Percentiles rank a stretch among this genome's conserved stretches.
phyloP scores from a whole-genome alignment of 53 echinoderm and acorn worm genomes.

The Henricia sp. region DNA sequence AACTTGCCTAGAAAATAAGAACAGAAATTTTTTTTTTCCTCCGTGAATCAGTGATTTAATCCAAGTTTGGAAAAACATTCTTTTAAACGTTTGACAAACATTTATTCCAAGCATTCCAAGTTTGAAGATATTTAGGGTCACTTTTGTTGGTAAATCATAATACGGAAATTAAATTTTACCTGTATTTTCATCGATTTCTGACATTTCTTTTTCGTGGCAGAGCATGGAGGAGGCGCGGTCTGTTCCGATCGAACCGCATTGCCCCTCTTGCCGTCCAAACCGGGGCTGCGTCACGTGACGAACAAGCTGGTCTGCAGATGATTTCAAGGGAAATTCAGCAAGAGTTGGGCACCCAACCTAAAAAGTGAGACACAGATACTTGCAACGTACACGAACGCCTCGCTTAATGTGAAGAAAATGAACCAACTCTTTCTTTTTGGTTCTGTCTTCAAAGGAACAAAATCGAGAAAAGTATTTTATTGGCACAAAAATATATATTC shows the following conservation, averaged over 20 bases:
- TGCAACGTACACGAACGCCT: neutral
- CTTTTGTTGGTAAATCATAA: neutral
- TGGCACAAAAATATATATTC: neutral
- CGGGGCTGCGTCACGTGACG: neutral
- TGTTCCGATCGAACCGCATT: neutral
- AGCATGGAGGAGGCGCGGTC: neutral
- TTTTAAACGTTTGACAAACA: too few species aligned
- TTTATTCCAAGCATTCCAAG: too few species aligned
- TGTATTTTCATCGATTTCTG: neutral
- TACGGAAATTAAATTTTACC: too few species aligned
- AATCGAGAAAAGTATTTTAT: neutral
- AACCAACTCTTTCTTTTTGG: neutral
- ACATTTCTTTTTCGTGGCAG: neutral
- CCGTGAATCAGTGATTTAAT: too few species aligned
- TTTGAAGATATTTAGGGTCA: neutral
- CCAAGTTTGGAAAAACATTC: neutral
- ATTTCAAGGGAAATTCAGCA: too few species aligned
- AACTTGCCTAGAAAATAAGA: too few species aligned
- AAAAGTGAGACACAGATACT: neutral
- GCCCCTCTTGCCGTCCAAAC: neutral
- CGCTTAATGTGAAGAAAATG: neutral
- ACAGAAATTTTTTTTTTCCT: too few species aligned
- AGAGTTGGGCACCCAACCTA: too few species aligned
- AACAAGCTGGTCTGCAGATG: neutral
- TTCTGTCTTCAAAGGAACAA: neutral